phyloP scores from a whole-genome alignment of 2,113 vertebrate species.

The Hydrochoerus hydrochaeris region DNA sequence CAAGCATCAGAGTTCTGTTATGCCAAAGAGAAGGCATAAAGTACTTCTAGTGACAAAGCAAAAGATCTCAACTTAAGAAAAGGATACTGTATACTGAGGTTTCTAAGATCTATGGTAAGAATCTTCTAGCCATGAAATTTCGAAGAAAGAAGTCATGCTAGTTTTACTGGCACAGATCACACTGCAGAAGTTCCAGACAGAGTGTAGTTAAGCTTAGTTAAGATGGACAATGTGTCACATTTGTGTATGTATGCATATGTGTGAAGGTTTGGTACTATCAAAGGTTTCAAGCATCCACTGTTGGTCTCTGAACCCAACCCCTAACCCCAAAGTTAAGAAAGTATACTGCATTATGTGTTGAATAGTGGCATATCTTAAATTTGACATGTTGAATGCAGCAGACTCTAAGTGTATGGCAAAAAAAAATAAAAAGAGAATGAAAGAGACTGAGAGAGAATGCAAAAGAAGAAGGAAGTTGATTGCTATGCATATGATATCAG shows the following conservation, averaged over 20 bases:
- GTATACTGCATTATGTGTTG: neutral
- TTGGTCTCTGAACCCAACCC: neutral
- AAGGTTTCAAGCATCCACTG: neutral
- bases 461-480: rapidly evolving
- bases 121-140: neutral
- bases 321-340: neutral
- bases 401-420: neutral
- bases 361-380: neutral
- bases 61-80: neutral
- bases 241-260: neutral
- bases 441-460: neutral
- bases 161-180: neutral
- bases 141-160: neutral
- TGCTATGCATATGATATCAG: neutral
- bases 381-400: neutral
- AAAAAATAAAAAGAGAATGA: neutral
- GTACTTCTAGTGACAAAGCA: neutral
- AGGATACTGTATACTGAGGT: neutral
- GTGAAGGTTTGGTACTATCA: neutral
- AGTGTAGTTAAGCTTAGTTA: neutral
- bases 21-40: neutral
- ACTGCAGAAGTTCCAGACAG: neutral
- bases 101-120: neutral
- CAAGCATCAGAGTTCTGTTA: neutral
- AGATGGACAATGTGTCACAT: neutral